Percentiles rank a stretch among this genome's conserved stretches.
These are phyloP conservation scores for Camelus bactrianus DNA, from an alignment of 2,113 vertebrate species.

Conservation along the genomic window DNA sequence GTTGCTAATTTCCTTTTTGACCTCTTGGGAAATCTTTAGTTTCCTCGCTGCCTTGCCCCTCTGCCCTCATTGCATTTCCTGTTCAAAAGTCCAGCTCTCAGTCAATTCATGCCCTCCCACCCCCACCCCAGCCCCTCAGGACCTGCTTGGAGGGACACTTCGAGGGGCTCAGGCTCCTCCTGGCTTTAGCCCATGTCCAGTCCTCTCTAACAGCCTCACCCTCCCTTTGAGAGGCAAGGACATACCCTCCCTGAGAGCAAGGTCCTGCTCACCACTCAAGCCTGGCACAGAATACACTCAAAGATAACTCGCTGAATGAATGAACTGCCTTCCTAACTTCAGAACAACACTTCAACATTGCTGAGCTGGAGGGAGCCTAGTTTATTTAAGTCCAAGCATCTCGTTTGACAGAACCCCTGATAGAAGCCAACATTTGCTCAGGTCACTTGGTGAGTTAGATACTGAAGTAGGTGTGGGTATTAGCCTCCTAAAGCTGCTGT, in stretches of 20 bases:
- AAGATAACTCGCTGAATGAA: neutral
- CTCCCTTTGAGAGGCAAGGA: neutral
- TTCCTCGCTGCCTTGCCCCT: neutral
- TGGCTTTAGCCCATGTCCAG: neutral
- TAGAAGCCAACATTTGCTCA: neutral
- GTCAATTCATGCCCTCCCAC: no score
- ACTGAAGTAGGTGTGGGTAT: neutral
- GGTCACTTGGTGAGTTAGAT: neutral
- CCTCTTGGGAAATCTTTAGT: constrained; percentile 10
- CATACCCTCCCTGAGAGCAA: neutral
- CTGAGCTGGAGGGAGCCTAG: neutral
- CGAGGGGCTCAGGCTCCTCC: neutral
- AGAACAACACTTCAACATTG: neutral
- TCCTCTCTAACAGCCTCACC: neutral
- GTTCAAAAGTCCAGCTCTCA: neutral
- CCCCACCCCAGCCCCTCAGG: no score
- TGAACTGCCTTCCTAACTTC: neutral
- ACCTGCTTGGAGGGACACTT: neutral
- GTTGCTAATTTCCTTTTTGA: neutral
- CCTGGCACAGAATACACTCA: neutral
- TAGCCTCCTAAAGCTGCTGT: neutral
- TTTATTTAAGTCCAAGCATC: no score
- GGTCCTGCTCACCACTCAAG: neutral
- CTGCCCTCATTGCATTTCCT: neutral
- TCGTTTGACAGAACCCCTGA: neutral